phyloP scores from a whole-genome alignment of 2,888 invertebrate genomes.

The Thelaira solivaga region DNA sequence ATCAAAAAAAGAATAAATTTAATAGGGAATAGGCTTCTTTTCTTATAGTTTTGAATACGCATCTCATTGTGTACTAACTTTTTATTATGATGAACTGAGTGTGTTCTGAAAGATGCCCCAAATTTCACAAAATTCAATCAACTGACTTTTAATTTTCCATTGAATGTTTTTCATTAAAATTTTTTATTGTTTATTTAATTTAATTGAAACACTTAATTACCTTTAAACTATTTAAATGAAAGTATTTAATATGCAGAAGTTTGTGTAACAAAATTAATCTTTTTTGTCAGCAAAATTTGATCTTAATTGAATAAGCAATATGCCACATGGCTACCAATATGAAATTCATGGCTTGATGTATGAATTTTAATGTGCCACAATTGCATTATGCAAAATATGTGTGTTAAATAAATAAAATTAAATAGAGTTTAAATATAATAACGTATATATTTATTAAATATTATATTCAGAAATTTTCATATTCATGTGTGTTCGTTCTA shows the following conservation, averaged over 20 bases:
- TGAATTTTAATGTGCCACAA: constrained; percentile 56
- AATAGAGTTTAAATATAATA: constrained; percentile 36
- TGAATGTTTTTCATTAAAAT: constrained; percentile 5
- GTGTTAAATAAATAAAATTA: constrained; percentile 27
- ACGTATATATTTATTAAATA: constrained; percentile 13
- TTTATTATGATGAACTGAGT: too few relatives aligned
- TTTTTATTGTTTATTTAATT: neutral
- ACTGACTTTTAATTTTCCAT: neutral
- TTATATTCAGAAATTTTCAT: neutral
- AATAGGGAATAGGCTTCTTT: too few relatives aligned
- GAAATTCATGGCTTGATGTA: constrained; percentile 48
- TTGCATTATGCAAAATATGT: constrained; percentile 22
- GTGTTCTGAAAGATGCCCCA: too few relatives aligned
- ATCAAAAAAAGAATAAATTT: too few relatives aligned
- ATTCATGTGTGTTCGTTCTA: neutral
- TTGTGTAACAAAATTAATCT: neutral
- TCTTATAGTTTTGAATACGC: too few relatives aligned
- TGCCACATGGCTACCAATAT: constrained; percentile 38
- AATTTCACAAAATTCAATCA: neutral
- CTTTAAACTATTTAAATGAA: constrained; percentile 5
- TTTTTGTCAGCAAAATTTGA: constrained; percentile 20
- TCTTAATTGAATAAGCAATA: constrained; percentile 48
- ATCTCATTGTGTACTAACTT: too few relatives aligned
- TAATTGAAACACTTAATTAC: neutral
- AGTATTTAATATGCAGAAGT: constrained; percentile 3